A percentile compares a stretch with the other conserved stretches of the same genome.
These are phyloP conservation scores for Tapirus indicus DNA, from an alignment of 2,797 vertebrate genomes.

Conservation along the genomic window DNA sequence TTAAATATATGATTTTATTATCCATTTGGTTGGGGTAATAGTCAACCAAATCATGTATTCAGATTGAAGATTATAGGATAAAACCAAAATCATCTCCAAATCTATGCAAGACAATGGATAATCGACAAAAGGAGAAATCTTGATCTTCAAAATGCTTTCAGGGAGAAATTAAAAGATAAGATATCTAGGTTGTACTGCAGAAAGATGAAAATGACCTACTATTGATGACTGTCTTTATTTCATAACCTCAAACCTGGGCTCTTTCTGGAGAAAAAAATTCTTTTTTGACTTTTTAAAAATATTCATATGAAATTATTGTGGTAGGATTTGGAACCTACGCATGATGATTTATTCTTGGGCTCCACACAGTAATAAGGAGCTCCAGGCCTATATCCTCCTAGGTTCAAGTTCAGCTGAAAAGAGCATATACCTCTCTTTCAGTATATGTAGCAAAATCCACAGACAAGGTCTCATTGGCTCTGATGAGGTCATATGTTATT, in stretches of 20 bases:
- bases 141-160: constrained; percentile 24
- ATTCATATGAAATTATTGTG: neutral
- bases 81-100: constrained; percentile 16
- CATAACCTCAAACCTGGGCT: neutral
- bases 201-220: neutral
- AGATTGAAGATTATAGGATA: neutral
- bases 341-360: neutral
- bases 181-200: neutral
- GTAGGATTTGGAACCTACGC: neutral
- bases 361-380: neutral
- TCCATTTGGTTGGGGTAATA: neutral
- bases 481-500: neutral
- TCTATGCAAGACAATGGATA: neutral
- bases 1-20: constrained; percentile 25
- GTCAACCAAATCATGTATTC: neutral
- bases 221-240: neutral
- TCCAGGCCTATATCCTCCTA: neutral
- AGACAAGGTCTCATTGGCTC: neutral
- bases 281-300: neutral
- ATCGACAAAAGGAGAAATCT: neutral
- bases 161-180: constrained; percentile 12
- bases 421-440: neutral
- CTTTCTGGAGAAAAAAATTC: neutral
- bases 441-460: neutral
- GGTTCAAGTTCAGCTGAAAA: neutral